Percentiles rank a stretch among this genome's conserved stretches.
These are phyloP conservation scores for Polydrusus pterygomalis DNA, from an alignment of 2,888 invertebrate genomes.

Conservation along the genomic window DNA sequence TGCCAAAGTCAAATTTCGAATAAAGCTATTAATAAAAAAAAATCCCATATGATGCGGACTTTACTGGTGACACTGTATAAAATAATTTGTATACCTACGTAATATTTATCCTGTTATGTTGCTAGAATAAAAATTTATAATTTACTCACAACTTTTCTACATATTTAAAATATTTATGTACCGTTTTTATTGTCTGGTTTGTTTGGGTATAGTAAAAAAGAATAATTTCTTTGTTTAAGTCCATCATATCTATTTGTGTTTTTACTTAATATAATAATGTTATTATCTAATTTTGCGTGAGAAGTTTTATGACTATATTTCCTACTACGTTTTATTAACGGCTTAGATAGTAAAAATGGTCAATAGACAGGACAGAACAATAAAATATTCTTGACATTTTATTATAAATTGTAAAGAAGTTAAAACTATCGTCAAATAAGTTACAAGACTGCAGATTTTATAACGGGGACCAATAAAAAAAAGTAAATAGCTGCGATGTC, in stretches of 20 bases:
- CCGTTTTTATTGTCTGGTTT: slow-evolving; percentile 16
- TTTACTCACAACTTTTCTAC: background rate
- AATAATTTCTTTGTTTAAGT: background rate
- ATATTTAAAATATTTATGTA: slow-evolving; percentile 5
- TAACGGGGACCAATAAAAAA: too few relatives aligned
- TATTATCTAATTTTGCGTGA: slow-evolving; percentile 16
- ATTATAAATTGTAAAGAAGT: too few relatives aligned
- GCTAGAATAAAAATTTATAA: background rate
- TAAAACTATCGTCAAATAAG: too few relatives aligned
- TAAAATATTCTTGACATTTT: background rate
- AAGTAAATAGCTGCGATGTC: too few relatives aligned
- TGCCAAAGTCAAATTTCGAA: too few relatives aligned
- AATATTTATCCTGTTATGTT: background rate
- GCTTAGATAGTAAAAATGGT: slow-evolving; percentile 2
- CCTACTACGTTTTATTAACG: slow-evolving; percentile 17
- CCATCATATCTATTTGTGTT: slow-evolving; percentile 17
- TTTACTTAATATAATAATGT: slow-evolving; percentile 10
- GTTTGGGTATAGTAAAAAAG: too few relatives aligned
- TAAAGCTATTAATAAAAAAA: too few relatives aligned
- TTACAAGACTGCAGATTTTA: too few relatives aligned
- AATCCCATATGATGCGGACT: too few relatives aligned
- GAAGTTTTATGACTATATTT: slow-evolving; percentile 9
- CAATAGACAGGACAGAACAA: background rate
- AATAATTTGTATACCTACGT: too few relatives aligned
- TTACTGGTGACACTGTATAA: too few relatives aligned